Base-by-base conservation (phyloP, 2,113 vertebrate genomes). In the Mirza zaza region DNA sequence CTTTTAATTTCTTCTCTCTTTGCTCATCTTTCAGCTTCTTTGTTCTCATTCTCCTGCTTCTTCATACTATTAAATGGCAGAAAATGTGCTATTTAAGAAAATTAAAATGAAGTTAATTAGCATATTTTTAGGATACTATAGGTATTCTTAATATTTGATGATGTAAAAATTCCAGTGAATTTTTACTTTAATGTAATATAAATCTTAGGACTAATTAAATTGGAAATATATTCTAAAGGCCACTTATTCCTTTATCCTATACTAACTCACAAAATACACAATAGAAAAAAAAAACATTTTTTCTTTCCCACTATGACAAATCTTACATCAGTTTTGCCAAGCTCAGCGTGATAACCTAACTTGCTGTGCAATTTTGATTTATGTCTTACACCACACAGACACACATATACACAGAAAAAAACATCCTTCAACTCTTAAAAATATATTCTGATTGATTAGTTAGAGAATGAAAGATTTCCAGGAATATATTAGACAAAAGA, bases 361-460 rank as follows among this genome's bases (percentile, higher is more conserved):
- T 71, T 92, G 68, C 90, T 96, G 75, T 97, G 84, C 48, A 94
- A 77, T 57, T 94, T 92, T 90, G 63, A 21, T 52, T 96, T 94
- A 59, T 67, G 55, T 83, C 13, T n/a, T 57, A 50, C 55, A 75
- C 10, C 27, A 76, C 15, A 39, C 8, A 29, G 42, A 75, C 11
- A 75, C 12, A 75, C 36, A 75, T 39, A 27, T 20, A n/a, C 11
- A 68, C 20, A 55, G 5, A 91, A 11, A 13, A 59, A 50, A 14
- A 8, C 0, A 67, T 84, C 84, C 81, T 97, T 85, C 59, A 87
- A 84, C 21, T 71, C 67, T 57, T 45, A 80, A 80, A 86, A 96
- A n/a, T 85, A 67, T 68, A 27, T 94, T 39, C 29, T 80, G 59
- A 95, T 97, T 57, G 20, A 91, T 73, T 90, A 39, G 71, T 39